A percentile compares a stretch with the other conserved stretches of the same genome.
phyloP scores from a whole-genome alignment of 2,888 invertebrate genomes.

The Merodon equestris region DNA sequence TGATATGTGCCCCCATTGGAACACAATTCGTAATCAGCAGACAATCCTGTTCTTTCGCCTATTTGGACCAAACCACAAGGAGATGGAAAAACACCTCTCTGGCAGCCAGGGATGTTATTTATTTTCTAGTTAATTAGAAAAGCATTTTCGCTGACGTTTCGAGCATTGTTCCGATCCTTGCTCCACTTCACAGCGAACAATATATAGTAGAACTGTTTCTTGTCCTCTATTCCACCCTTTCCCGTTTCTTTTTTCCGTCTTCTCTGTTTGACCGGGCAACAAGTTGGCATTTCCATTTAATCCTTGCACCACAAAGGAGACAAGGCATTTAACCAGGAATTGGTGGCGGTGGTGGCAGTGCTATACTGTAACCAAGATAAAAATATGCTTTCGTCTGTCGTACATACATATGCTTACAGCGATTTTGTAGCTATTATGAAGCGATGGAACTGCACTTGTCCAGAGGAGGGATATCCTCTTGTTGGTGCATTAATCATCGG shows the following conservation, averaged over 20 bases:
- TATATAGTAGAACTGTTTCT: not conserved
- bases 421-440: constrained; percentile 4
- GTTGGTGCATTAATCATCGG: constrained; percentile 32
- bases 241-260: no score
- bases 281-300: constrained; percentile 42
- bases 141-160: constrained; percentile 37
- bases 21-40: constrained; percentile 23
- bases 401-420: constrained; percentile 5
- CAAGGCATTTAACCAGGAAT: constrained; percentile 31
- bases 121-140: constrained; percentile 43
- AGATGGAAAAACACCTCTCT: no score
- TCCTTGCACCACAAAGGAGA: constrained; percentile 32
- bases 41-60: constrained; percentile 6
- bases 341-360: constrained; percentile 14
- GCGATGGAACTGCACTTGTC: constrained; percentile 10
- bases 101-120: no score
- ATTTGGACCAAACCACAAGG: no score
- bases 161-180: constrained; percentile 8
- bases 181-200: constrained; percentile 18
- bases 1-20: constrained; percentile 23
- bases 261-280: constrained; percentile 5
- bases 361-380: not conserved
- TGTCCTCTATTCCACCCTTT: no score
- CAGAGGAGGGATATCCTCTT: not conserved
- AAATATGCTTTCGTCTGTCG: constrained; percentile 1